Base-by-base conservation (phyloP, 1,140 invertebrate genomes). In the Aricia agestis region DNA sequence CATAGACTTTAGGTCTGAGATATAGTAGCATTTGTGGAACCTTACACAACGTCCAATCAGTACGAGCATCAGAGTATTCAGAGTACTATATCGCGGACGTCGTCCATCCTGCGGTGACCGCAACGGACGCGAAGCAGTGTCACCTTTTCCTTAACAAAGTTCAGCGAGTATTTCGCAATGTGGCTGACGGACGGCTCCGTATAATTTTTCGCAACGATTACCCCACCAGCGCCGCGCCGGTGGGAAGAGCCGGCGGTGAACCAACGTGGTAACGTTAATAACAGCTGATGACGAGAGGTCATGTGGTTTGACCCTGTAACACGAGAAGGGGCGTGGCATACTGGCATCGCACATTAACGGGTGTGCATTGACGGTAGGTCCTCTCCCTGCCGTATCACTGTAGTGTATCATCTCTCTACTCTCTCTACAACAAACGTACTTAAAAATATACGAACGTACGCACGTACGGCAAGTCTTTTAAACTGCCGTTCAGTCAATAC, bases 111-210 rank as follows among this genome's bases (percentile, higher is more conserved):
- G 45, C 45, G 45, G 45, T 15, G 11, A 52, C 45, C 45, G 45
- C 45, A 52, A 9, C 36, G 36, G 9, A 36, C 36, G 9, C 36
- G 36, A 9, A 10, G 6, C 45, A 9, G 45, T 52, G 45, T 52
- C 6, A 52, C 45, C 45, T 36, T 52, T 52, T 9, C 9, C 45
- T 52, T 31, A 63, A 25, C 59, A 63, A 63, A 63, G 59, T 63
- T 63, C 59, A 63, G 52, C 52, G 13, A 59, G 18, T 19, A 63
- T 63, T 63, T 63, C 59, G 59, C 59, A 63, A 63, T 7, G 36
- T 36, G 36, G 5, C 59, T 6, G 59, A 19, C 58, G 58, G 59
- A 19, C 58, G 58, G 18, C 59, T 17, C 18, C 18, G 18, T 52
- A 52, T 13, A 59, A 18, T 63, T 63, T 63, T 63, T 63, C 59